Evolutionary conservation across 35 echinoderm and acorn worm genomes (phyloP), one percentile per base, ranked within the genome.

Genomic region (Ophiothrix spiculata): DNA sequence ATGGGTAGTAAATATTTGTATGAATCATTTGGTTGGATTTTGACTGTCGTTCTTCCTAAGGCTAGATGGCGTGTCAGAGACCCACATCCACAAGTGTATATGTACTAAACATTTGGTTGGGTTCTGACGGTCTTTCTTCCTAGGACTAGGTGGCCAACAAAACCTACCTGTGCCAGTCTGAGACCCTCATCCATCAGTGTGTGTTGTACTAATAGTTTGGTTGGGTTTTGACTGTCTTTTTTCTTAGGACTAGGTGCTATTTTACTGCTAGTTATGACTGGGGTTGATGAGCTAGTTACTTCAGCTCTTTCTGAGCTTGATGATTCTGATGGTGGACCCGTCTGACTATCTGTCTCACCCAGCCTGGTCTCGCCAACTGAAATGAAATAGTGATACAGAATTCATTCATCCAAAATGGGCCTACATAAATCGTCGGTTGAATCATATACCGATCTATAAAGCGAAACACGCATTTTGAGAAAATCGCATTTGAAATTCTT

Each of bases 181-280:
- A 97, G 81, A 0, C 95, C 95, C 49, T 97, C 95, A 21, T 91
- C 88, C 49, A 97, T 88, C 17, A 97, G 45, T 15, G 91, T 89
- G 31, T 97, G 95, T 49, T 93, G 88, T 39, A 93, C 85, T 31
- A 97, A 41, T 54, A 86, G 39, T 16, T 83, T 83, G 15, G 77
- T 82, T 41, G 33, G 77, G 88, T 41, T 77, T 76, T 39, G 84
- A 41, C 39, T 82, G 89, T 39, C 84, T 84, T 88, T 83, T 78
- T 49, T 85, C 45, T 28, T 74, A 33, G 31, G 81, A 37, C 75
- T 83, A 31, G 64, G 46, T 77, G 84, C 60, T 69, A n/a, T n/a
- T 4, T 15, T 4, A 15, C 3, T 28, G 29, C 16, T 15, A n/a
- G 29, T 25, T 11, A 11, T 21, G 21, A 11, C 21, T 12, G 60